Percentiles rank a stretch among this genome's conserved stretches.
Conservation (phyloP, 2,113 vertebrate genomes). For the Esox niger region DNA sequence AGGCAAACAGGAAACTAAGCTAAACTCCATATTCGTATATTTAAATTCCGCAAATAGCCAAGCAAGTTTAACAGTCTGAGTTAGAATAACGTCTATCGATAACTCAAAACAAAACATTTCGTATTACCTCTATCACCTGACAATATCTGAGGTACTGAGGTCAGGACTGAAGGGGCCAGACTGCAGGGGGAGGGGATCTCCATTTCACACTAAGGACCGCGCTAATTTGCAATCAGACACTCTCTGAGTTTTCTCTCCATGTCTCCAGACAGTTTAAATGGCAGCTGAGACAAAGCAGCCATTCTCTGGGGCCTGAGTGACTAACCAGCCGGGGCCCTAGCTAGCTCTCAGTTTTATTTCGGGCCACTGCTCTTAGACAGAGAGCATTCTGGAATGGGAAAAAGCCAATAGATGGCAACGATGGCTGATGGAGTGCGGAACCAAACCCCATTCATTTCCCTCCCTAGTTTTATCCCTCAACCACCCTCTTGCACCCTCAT, state of each 20-base stretch:
- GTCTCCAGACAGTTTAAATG: constrained; percentile 70
- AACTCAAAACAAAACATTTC: neutral
- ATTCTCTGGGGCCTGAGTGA: constrained; percentile 50
- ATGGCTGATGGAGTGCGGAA: constrained; percentile 36
- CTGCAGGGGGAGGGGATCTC: constrained; percentile 14
- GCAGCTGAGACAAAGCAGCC: constrained; percentile 72
- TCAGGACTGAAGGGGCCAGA: neutral
- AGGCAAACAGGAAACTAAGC: too few relatives aligned
- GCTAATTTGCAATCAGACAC: constrained; percentile 73
- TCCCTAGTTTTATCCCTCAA: neutral
- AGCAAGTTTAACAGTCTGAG: neutral
- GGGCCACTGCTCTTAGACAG: constrained; percentile 69
- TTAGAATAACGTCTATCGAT: constrained; percentile 4
- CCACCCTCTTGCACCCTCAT: constrained; percentile 28
- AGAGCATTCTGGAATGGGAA: constrained; percentile 59
- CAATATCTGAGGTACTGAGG: neutral
- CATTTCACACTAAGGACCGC: constrained; percentile 43
- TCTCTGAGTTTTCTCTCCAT: constrained; percentile 58
- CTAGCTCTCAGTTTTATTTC: constrained; percentile 65
- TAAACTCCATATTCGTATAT: neutral
- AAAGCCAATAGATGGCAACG: constrained; percentile 54
- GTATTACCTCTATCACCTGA: constrained; percentile 4
- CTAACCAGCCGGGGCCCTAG: constrained; percentile 40
- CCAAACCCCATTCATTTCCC: constrained; percentile 22
- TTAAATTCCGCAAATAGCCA: neutral